Percentiles rank a stretch among this genome's conserved stretches.
Evolutionary conservation across 1,140 invertebrate genomes (phyloP).

Genomic region (Phymorhynchus buccinoides): DNA sequence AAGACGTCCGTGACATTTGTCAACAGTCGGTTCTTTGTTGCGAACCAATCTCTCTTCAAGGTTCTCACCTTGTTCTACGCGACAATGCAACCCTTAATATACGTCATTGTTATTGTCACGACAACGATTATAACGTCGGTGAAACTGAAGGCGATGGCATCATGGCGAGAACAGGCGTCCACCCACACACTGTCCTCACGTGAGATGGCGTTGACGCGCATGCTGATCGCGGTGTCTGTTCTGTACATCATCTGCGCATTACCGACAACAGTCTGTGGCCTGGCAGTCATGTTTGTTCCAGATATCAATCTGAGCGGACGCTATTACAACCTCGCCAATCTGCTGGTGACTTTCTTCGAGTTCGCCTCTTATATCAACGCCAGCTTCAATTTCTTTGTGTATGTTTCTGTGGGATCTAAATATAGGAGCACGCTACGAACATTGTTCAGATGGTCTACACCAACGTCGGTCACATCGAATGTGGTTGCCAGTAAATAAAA

Average conservation of each 20-base stretch:
- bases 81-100: not conserved
- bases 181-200: not conserved
- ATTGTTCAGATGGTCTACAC: too few relatives aligned
- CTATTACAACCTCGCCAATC: not conserved
- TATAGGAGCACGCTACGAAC: not conserved
- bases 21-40: not conserved
- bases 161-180: not conserved
- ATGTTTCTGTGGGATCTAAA: not conserved
- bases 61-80: not conserved
- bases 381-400: conserved; percentile 7
- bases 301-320: not conserved
- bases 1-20: not conserved
- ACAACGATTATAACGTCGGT: not conserved
- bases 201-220: too few relatives aligned
- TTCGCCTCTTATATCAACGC: not conserved
- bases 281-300: not conserved
- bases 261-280: not conserved
- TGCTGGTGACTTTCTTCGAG: not conserved
- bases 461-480: too few relatives aligned
- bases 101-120: not conserved
- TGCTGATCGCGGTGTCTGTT: too few relatives aligned
- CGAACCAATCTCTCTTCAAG: not conserved
- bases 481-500: too few relatives aligned
- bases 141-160: not conserved
- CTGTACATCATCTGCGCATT: not conserved